phyloP scores from a whole-genome alignment of 1,140 invertebrate genomes.

The Holotrichia oblita region DNA sequence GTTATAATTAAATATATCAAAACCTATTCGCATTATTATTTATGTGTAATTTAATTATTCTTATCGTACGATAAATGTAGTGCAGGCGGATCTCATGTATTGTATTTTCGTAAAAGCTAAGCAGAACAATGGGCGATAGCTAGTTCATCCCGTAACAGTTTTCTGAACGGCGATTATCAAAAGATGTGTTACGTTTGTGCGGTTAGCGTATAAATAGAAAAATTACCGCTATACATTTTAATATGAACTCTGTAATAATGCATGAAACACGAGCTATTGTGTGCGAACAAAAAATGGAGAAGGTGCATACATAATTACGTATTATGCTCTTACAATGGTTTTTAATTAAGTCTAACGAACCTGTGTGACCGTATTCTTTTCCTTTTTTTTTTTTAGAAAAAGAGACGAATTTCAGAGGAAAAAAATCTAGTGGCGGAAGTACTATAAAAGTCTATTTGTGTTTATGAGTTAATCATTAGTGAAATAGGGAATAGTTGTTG shows the following conservation, averaged over 20 bases:
- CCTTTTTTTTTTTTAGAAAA: not conserved
- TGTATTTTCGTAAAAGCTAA: not conserved
- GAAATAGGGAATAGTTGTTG: no score
- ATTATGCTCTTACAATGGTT: not conserved
- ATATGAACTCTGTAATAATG: slow-evolving; percentile 9
- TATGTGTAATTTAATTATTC: not conserved
- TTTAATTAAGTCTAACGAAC: slow-evolving; percentile 16
- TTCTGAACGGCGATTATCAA: not conserved
- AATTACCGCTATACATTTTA: slow-evolving; percentile 12
- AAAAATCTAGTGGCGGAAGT: not conserved
- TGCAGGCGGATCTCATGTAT: not conserved
- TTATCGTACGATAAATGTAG: not conserved
- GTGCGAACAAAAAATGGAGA: not conserved
- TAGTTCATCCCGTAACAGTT: not conserved
- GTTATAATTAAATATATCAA: not conserved
- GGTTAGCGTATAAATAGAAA: slow-evolving; percentile 1
- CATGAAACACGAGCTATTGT: slow-evolving; percentile 12
- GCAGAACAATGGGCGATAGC: not conserved
- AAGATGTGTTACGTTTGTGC: not conserved
- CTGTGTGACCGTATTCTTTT: not conserved
- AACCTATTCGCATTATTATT: not conserved
- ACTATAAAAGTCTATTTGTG: no score
- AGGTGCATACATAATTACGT: not conserved
- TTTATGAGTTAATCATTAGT: no score
- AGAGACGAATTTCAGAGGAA: not conserved